These are phyloP conservation scores for Enteromius radiatus DNA, from an alignment of 2,797 vertebrate genomes.

Conservation along the genomic window DNA sequence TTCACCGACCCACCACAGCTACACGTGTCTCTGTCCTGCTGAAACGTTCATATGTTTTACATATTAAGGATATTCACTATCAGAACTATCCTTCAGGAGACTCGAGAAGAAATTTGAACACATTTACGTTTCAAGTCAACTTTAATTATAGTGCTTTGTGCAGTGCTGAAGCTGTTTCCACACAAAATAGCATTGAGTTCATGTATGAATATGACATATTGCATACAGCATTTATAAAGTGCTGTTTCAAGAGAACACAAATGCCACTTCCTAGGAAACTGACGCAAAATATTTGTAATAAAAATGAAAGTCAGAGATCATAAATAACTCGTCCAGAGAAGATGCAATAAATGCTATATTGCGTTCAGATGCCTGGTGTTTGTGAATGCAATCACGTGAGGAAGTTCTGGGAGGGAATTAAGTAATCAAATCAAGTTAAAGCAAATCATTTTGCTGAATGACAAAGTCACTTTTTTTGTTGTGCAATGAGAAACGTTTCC, in stretches of 20 bases:
- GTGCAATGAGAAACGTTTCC: no score
- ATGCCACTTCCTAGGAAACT: no score
- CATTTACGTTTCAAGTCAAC: background rate
- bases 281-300: no score
- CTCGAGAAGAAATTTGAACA: background rate
- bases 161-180: background rate
- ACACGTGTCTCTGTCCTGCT: slow-evolving; percentile 33
- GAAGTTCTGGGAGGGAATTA: no score
- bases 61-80: background rate
- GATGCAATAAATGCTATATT: no score
- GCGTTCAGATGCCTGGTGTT: background rate
- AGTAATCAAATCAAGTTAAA: background rate
- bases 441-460: no score
- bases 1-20: slow-evolving; percentile 29
- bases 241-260: no score
- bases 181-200: background rate
- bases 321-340: no score
- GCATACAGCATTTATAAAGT: no score
- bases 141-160: background rate
- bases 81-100: background rate
- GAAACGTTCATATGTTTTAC: background rate
- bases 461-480: no score
- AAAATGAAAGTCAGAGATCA: no score
- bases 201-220: background rate
- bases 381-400: background rate